Conservation (phyloP, 1,140 invertebrate species). For the Scaptomyza hsui region DNA sequence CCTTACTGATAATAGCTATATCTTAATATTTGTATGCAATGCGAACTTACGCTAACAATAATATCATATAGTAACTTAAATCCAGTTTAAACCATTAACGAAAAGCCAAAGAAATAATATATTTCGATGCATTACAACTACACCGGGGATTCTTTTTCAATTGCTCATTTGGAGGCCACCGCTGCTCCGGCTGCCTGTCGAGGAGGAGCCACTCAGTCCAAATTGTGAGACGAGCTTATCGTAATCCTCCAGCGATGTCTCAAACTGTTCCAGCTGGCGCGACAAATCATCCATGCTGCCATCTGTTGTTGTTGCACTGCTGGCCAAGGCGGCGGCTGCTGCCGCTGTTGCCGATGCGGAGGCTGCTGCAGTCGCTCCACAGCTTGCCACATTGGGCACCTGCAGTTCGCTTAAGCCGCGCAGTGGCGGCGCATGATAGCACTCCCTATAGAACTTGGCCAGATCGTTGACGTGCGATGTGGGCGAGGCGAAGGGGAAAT, state of each 20-base stretch:
- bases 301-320: constrained; percentile 33
- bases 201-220: constrained; percentile 84
- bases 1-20: constrained; percentile 27
- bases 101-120: neutral
- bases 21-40: constrained; percentile 3
- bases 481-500: constrained; percentile 86
- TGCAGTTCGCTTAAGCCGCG: constrained; percentile 86
- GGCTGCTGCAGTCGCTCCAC: constrained; percentile 84
- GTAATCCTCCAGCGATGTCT: constrained; percentile 89
- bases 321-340: constrained; percentile 35
- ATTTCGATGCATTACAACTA: neutral
- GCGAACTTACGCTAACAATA: constrained; percentile 5
- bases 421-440: constrained; percentile 90
- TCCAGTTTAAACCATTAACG: constrained; percentile 1
- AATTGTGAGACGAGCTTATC: constrained; percentile 89
- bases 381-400: constrained; percentile 40
- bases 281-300: constrained; percentile 88
- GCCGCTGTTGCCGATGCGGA: constrained; percentile 23
- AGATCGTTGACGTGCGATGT: constrained; percentile 87
- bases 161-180: constrained; percentile 81
- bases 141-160: constrained; percentile 28
- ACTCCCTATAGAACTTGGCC: constrained; percentile 91
- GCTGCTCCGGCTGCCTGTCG: constrained; percentile 77
- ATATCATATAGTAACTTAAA: constrained; percentile 21
- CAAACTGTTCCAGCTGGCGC: constrained; percentile 90